phyloP scores from a whole-genome alignment of 2,113 vertebrate species.

The Helogale parvula region DNA sequence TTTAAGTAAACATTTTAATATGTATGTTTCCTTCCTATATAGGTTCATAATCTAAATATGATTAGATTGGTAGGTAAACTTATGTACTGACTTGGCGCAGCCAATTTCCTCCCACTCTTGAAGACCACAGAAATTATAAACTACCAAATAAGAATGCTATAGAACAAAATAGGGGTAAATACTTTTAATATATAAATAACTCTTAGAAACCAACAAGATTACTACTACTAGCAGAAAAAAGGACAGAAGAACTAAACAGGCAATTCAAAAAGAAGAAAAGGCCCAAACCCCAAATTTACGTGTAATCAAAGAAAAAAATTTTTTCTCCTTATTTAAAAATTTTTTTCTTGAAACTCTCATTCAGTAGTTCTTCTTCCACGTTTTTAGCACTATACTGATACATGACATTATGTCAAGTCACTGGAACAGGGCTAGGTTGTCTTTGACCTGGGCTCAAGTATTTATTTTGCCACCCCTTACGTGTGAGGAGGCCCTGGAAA shows the following conservation, averaged over 20 bases:
- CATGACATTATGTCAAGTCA: not conserved
- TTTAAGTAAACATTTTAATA: slow-evolving; percentile 11
- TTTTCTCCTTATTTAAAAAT: not conserved
- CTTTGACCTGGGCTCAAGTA: not conserved
- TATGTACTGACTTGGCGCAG: not conserved
- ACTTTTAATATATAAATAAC: not conserved
- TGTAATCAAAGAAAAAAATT: not conserved
- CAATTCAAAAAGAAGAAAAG: slow-evolving; percentile 11
- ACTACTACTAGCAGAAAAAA: not conserved
- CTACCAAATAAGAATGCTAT: not conserved
- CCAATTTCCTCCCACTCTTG: not conserved
- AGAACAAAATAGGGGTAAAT: not conserved
- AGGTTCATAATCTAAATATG: not conserved
- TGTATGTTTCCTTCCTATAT: not conserved
- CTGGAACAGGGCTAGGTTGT: not conserved
- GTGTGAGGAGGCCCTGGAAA: not conserved
- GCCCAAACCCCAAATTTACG: not conserved
- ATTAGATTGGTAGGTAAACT: not conserved
- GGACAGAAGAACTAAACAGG: not conserved
- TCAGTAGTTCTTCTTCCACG: not conserved
- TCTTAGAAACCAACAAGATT: slow-evolving; percentile 3
- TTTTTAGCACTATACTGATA: not conserved
- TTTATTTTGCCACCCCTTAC: not conserved
- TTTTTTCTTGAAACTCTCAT: not conserved
- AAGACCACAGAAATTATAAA: not conserved